Evolutionary conservation across 2,113 vertebrate genomes (phyloP), one percentile per base, ranked within the genome.

Genomic region (Forbesichthys papilliferus): DNA sequence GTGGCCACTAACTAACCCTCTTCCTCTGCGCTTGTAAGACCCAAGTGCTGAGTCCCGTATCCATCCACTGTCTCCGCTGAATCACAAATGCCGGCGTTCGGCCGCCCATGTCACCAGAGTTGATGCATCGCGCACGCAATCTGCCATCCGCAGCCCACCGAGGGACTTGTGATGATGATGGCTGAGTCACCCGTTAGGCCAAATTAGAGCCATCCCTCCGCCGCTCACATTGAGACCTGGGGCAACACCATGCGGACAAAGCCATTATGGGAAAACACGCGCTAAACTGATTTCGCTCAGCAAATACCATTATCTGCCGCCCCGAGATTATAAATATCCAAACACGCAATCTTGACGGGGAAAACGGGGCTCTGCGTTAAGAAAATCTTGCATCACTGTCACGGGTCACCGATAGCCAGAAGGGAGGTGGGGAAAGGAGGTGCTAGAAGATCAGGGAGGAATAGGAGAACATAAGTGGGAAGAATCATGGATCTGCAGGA

Each of bases 141-240:
- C 69, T 85, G 84, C 77, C 78, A 78, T 85, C 75, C 75, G 69
- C 77, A 84, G 78, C 81, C 77, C 61, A 79, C 79, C 68, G 73
- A 86, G 81, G 78, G 80, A 85, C 81, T 78, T 74, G 70, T 18
- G 70, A 83, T 86, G 83, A 84, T 87, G 86, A 85, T 68, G 77
- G 68, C 81, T 84, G 90, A 88, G 80, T 90, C 88, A 83, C 89
- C 86, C 83, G 88, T 88, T 88, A 89, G 80, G 82, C 80, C 75
- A 86, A 91, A 92, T 90, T 85, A 90, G 81, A 88, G 72, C 80
- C 86, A 90, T 91, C 86, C 84, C 77, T 90, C 79, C 86, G 86
- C 84, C 81, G 70, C 71, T 88, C 84, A 78, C 79, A 70, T 84
- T 77, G 61, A 56, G 69, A 77, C 88, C 76, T 64, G 74, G n/a